Evolutionary conservation across 2,113 vertebrate genomes (phyloP), one percentile per base, ranked within the genome.

Genomic region (Esox niger): DNA sequence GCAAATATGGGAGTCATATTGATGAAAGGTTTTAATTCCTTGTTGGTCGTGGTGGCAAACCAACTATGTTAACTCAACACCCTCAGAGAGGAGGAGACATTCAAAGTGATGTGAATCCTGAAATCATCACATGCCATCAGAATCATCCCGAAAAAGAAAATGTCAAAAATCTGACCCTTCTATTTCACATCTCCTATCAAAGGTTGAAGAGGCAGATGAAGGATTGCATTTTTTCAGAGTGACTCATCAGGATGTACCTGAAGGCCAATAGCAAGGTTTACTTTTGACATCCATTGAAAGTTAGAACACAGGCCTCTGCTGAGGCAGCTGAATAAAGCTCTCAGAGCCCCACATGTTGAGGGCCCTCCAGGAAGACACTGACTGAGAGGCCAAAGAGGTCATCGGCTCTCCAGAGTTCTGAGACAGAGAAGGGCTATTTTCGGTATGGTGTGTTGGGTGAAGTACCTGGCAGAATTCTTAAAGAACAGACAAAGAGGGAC

Each of bases 11-110:
- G 47, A 54, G 64, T 64, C 38, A 54, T 29, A 29, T 65, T 55
- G 64, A 65, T 65, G 64, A 65, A 65, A 65, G 47, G 47, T 52
- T 31, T 54, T 32, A 54, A 55, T 54, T 54, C 47, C 49, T 54
- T 21, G n/a, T 30, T 29, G 64, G 64, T n/a, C 29, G 17, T 35
- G 25, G 10, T 13, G 62, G 35, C 31, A 55, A 65, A 25, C 47
- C 47, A 65, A 52, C 43, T 11, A 49, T 49, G 27, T 49, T 30
- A 64, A 65, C 31, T 54, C 21, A 65, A 55, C 29, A 32, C 30
- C 47, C 29, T 13, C 29, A 54, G 20, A 59, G 57, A 30, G 17
- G 29, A 7, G n/a, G 13, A 43, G 38, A 43, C 15, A 43, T 43
- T 17, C 13, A 43, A 43, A 43, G 38, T 43, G 13, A 43, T 43